These are phyloP conservation scores for Therioaphis trifolii DNA, from an alignment of 2,888 invertebrate genomes.

Conservation along the genomic window DNA sequence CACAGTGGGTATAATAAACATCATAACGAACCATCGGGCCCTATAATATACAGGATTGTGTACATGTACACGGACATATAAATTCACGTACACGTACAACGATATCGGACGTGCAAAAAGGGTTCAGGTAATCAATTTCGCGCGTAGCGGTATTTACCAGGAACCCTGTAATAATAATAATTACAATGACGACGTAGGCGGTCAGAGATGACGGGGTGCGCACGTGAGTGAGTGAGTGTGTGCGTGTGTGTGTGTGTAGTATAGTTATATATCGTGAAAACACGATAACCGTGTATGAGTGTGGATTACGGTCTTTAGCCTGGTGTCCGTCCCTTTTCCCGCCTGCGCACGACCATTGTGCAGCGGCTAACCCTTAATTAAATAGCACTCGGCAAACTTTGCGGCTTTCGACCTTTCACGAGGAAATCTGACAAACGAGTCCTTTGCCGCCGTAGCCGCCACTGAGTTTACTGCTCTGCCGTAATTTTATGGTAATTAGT, in stretches of 20 bases:
- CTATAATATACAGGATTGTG: not conserved
- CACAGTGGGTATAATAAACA: too few relatives aligned
- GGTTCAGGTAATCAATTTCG: slow-evolving; percentile 13
- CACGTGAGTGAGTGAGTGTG: not conserved
- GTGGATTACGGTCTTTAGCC: slow-evolving; percentile 53
- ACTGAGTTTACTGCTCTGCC: not conserved
- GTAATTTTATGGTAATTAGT: slow-evolving; percentile 33
- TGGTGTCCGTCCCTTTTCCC: slow-evolving; percentile 39
- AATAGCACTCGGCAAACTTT: slow-evolving; percentile 61
- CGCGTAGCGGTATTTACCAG: not conserved
- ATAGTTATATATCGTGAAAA: too few relatives aligned
- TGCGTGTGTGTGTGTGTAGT: not conserved
- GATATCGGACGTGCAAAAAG: slow-evolving; percentile 1
- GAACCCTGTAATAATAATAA: slow-evolving; percentile 3
- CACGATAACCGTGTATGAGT: slow-evolving; percentile 1
- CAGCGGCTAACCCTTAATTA: slow-evolving; percentile 53
- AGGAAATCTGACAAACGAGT: slow-evolving; percentile 53
- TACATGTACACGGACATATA: not conserved
- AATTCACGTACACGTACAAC: not conserved
- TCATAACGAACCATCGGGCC: not conserved
- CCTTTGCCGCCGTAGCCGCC: slow-evolving; percentile 3
- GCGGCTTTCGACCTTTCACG: slow-evolving; percentile 61
- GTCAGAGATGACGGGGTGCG: slow-evolving; percentile 9
- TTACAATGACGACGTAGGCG: slow-evolving; percentile 9
- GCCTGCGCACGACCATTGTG: not conserved